A percentile compares a stretch with the other conserved stretches of the same genome.
These are phyloP conservation scores for Tachysurus fulvidraco DNA, from an alignment of 2,113 vertebrate species.

Conservation along the genomic window DNA sequence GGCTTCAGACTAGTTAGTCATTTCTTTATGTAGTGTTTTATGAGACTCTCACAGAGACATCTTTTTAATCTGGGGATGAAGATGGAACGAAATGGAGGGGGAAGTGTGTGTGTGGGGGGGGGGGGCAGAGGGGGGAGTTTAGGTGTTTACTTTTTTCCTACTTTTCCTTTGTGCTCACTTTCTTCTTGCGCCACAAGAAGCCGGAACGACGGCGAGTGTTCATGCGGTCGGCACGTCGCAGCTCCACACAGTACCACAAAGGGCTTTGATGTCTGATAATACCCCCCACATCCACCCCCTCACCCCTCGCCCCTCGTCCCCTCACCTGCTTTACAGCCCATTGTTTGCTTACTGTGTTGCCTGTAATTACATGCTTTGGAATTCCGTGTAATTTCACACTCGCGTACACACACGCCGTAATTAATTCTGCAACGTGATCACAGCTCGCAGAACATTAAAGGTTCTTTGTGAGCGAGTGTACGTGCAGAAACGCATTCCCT, in stretches of 20 bases:
- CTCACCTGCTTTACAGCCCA: conserved; percentile 48
- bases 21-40: conserved; percentile 71
- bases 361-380: conserved; percentile 67
- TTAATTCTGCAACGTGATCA: conserved; percentile 72
- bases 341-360: conserved; percentile 61
- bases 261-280: conserved; percentile 51
- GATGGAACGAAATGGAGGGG: conserved; percentile 13
- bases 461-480: conserved; percentile 31
- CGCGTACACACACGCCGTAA: conserved; percentile 68
- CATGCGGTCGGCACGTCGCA: neutral
- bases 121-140: conserved; percentile 15
- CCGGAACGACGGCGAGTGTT: neutral
- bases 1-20: conserved; percentile 72
- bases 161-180: neutral
- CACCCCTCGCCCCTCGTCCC: conserved; percentile 2
- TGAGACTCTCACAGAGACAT: conserved; percentile 66
- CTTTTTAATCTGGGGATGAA: conserved; percentile 64
- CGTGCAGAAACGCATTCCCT: neutral
- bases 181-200: conserved; percentile 36
- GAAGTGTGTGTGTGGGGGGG: conserved; percentile 27
- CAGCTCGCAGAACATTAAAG: conserved; percentile 63
- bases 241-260: conserved; percentile 47
- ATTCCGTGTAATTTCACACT: conserved; percentile 72
- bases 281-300: no score
- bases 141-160: neutral